Evolutionary conservation across 2,797 vertebrate genomes (phyloP), one percentile per base, ranked within the genome.

Genomic region (Bufotes viridis): DNA sequence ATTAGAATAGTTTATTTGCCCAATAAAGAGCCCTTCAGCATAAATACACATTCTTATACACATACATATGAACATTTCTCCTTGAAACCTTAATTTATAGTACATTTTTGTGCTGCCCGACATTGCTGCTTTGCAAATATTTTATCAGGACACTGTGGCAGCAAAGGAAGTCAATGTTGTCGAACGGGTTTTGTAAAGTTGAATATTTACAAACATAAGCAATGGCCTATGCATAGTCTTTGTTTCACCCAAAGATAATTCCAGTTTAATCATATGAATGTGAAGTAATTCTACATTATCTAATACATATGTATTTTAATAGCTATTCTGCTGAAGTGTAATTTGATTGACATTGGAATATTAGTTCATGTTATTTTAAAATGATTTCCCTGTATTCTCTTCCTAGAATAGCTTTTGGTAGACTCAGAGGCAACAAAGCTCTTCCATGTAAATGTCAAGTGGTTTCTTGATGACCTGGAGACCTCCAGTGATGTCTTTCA

Each of bases 201-300:
- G 42, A 87, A 92, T 95, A 95, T 95, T 95, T 95, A 96, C 95
- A 95, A 96, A 96, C 95, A 95, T 95, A 96, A 94, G 94, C 92
- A 92, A 93, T 92, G 94, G 94, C 92, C 92, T 95, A 94, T 90
- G 94, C 93, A 94, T 90, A 92, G 91, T 92, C 92, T 94, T 84
- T 67, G 18, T 74, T 49, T 57, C 57, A 3, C 90, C 79, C 91
- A 93, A 90, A 93, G 91, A 94, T 93, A 92, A 95, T 94, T 95
- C 92, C 90, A 92, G 90, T 93, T 93, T 93, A 95, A 95, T 90
- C 95, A 95, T 94, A 95, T 93, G 91, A 94, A 94, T 93, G 90
- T 93, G 94, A 96, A 95, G 93, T 94, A 94, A 94, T 92, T 93
- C 91, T 94, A 95, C 92, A 93, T 91, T 93, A 91, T 93, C 92